phyloP scores from a whole-genome alignment of 2,797 vertebrate genomes.

The Balearica regulorum region DNA sequence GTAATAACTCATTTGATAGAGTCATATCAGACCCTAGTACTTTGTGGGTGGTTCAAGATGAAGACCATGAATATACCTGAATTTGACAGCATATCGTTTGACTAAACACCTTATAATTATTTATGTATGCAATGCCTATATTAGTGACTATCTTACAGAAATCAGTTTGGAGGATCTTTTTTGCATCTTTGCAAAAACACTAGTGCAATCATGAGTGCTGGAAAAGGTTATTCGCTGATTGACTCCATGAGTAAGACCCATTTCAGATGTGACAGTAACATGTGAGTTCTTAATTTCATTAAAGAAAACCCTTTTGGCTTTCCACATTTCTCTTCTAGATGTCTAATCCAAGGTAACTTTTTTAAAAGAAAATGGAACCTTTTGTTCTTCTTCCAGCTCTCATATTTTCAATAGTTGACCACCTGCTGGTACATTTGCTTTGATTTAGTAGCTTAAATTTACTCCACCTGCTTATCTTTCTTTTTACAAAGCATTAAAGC shows the following conservation, averaged over 20 bases:
- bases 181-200: not conserved
- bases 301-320: not conserved
- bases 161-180: not conserved
- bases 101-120: not conserved
- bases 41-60: not conserved
- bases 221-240: not conserved
- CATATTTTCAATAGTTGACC: not conserved
- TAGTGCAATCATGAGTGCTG: not conserved
- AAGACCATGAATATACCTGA: not conserved
- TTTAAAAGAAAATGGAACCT: not conserved
- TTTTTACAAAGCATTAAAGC: not conserved
- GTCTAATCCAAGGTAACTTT: not conserved
- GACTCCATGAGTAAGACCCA: not conserved
- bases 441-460: constrained; percentile 33
- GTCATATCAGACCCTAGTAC: not conserved
- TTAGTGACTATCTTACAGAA: not conserved
- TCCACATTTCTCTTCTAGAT: not conserved
- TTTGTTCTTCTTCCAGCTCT: constrained; percentile 43
- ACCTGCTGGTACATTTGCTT: constrained; percentile 31
- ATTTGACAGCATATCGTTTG: not conserved
- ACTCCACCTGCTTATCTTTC: not conserved
- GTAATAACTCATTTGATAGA: not conserved
- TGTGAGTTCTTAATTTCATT: not conserved
- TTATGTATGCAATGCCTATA: not conserved
- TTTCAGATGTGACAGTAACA: not conserved